Conservation (phyloP, 2,113 vertebrate species). For the Hippocampus barbouri region DNA sequence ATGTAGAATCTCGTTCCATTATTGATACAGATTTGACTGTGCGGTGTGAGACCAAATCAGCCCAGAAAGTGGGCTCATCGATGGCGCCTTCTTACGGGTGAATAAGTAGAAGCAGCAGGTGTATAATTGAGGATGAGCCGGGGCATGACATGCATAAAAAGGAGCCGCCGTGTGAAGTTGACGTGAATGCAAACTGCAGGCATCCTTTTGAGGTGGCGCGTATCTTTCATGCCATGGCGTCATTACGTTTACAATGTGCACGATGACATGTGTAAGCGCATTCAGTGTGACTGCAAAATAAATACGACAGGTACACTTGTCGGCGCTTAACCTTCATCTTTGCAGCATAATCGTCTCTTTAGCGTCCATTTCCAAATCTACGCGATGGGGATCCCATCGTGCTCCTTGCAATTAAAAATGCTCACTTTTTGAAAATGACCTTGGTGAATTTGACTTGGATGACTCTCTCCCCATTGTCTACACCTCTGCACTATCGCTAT, state of each 20-base stretch:
- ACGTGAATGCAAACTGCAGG: slow-evolving; percentile 21
- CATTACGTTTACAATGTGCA: not conserved
- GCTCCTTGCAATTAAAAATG: slow-evolving; percentile 5
- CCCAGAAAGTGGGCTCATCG: slow-evolving; percentile 11
- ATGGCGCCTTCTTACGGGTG: not conserved
- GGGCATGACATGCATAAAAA: slow-evolving; percentile 23
- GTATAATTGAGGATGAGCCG: slow-evolving; percentile 18
- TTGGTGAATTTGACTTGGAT: slow-evolving; percentile 53
- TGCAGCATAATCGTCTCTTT: not conserved
- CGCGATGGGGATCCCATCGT: not conserved
- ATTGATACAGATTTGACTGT: not conserved
- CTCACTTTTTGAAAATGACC: slow-evolving; percentile 27
- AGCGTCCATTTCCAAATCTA: not conserved
- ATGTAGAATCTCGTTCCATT: not conserved
- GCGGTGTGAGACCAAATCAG: slow-evolving; percentile 11
- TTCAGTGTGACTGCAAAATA: not conserved
- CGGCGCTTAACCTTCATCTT: slow-evolving; percentile 1
- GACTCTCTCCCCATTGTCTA: slow-evolving; percentile 39
- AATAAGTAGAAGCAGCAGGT: slow-evolving; percentile 23
- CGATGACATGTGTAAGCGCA: not conserved
- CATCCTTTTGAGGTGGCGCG: not conserved
- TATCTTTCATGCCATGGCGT: not conserved
- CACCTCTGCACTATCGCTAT: slow-evolving; percentile 21
- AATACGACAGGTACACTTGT: slow-evolving; percentile 4
- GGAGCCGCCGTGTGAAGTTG: slow-evolving; percentile 10